These are phyloP conservation scores for Zygothrica quintamaculata DNA, from an alignment of 2,888 invertebrate genomes.

Conservation along the genomic window DNA sequence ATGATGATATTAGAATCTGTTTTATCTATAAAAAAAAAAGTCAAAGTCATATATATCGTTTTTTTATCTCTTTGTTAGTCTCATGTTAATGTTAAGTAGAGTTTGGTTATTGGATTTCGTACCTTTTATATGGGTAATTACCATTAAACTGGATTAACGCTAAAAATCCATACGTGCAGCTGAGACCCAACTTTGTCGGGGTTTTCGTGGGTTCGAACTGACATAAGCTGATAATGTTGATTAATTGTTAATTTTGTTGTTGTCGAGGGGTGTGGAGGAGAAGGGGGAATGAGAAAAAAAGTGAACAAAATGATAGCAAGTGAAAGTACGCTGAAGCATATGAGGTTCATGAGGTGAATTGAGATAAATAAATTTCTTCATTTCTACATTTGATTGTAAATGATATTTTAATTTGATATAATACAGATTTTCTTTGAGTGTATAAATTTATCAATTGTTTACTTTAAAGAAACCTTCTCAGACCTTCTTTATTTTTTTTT, in stretches of 20 bases:
- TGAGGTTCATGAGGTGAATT: background rate
- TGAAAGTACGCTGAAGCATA: slow-evolving; percentile 8
- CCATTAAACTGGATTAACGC: slow-evolving; percentile 53
- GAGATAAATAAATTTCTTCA: background rate
- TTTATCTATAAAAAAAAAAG: too few species aligned
- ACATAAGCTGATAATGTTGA: slow-evolving; percentile 74
- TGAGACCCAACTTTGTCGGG: slow-evolving; percentile 14
- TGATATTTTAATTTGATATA: slow-evolving; percentile 1
- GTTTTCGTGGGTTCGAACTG: slow-evolving; percentile 38
- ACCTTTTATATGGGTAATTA: slow-evolving; percentile 44
- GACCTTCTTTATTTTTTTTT: background rate
- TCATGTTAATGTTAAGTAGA: slow-evolving; percentile 5
- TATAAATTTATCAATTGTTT: slow-evolving; percentile 7
- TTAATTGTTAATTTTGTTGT: slow-evolving; percentile 45
- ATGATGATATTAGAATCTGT: too few species aligned
- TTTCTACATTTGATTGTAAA: background rate
- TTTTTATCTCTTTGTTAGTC: too few species aligned
- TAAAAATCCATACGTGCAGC: slow-evolving; percentile 40
- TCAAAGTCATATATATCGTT: too few species aligned
- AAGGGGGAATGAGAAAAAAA: background rate
- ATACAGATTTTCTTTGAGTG: slow-evolving; percentile 5
- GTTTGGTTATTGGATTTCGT: slow-evolving; percentile 35
- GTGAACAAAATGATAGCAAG: background rate
- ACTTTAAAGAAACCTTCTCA: background rate
- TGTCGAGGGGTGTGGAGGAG: background rate